phyloP scores from a whole-genome alignment of 2,888 invertebrate species.

The Yponomeuta evonymella region DNA sequence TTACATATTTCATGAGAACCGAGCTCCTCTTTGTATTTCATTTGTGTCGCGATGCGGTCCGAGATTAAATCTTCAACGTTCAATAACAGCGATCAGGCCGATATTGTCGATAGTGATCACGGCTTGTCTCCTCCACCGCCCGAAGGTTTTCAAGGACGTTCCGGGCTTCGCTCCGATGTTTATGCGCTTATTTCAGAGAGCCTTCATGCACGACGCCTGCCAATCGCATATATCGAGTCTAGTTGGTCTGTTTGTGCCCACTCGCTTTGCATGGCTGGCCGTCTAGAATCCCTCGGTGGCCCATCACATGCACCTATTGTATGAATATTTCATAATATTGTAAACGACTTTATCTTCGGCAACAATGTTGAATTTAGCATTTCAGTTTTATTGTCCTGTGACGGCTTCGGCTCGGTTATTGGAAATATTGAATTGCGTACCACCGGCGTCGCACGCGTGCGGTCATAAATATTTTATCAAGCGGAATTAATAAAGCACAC shows the following conservation, averaged over 20 bases:
- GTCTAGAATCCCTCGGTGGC: constrained; percentile 37
- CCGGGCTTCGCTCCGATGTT: constrained; percentile 26
- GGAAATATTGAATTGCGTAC: constrained; percentile 17
- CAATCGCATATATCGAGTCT: constrained; percentile 33
- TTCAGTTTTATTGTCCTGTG: constrained; percentile 53
- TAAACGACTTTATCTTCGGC: constrained; percentile 58
- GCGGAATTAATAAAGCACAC: constrained; percentile 14
- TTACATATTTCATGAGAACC: constrained; percentile 56
- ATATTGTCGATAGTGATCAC: constrained; percentile 48
- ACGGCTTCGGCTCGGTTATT: constrained; percentile 27
- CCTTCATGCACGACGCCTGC: constrained; percentile 35
- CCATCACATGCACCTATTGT: constrained; percentile 46
- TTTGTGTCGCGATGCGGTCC: constrained; percentile 50
- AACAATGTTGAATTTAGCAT: constrained; percentile 58
- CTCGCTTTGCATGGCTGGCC: constrained; percentile 30
- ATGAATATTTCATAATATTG: constrained; percentile 72
- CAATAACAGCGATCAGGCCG: constrained; percentile 50
- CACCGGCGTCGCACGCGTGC: constrained; percentile 12
- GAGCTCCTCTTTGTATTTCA: constrained; percentile 46
- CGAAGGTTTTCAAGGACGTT: constrained; percentile 32
- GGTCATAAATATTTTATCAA: constrained; percentile 10
- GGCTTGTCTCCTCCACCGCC: constrained; percentile 31
- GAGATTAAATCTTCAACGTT: constrained; percentile 55
- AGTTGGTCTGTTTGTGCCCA: constrained; percentile 35
- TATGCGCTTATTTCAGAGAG: constrained; percentile 19